Evolutionary conservation across 2,888 invertebrate genomes (phyloP).

Genomic region (Andrena dorsata): DNA sequence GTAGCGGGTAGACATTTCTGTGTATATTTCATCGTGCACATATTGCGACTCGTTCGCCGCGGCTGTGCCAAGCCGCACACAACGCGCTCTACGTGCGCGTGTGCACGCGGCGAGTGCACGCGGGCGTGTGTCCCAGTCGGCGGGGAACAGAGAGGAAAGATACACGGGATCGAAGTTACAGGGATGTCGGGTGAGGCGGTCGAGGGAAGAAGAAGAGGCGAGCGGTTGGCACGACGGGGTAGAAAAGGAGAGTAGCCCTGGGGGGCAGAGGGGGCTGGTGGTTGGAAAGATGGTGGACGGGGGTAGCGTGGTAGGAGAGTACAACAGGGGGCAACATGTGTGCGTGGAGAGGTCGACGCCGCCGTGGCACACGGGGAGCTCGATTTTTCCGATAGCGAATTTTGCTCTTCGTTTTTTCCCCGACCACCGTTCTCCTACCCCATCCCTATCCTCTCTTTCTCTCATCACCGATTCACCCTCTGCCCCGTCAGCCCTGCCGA

Average conservation of each 20-base stretch:
- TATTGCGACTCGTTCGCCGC: constrained; percentile 72
- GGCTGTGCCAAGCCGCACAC: constrained; percentile 68
- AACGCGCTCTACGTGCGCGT: constrained; percentile 45
- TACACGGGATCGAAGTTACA: constrained; percentile 64
- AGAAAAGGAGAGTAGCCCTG: constrained; percentile 19
- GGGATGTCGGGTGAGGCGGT: constrained; percentile 50
- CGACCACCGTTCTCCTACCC: constrained; percentile 16
- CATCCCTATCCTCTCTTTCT: constrained; percentile 21
- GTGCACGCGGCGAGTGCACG: constrained; percentile 20
- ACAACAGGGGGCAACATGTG: constrained; percentile 43
- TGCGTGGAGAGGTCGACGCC: constrained; percentile 64
- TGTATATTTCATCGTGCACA: constrained; percentile 76
- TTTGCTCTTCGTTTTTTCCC: constrained; percentile 77
- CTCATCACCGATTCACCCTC: constrained; percentile 53
- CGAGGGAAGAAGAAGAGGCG: constrained; percentile 23
- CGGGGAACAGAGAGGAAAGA: constrained; percentile 41
- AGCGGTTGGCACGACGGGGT: neutral
- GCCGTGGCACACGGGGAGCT: constrained; percentile 72
- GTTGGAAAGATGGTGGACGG: neutral
- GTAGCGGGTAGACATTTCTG: constrained; percentile 68
- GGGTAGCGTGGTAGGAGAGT: constrained; percentile 5
- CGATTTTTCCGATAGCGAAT: constrained; percentile 84
- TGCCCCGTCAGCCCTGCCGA: constrained; percentile 52
- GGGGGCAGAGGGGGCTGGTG: neutral
- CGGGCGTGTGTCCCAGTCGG: constrained; percentile 19